phyloP scores from a whole-genome alignment of 2,888 invertebrate species.

The Seira musarum region DNA sequence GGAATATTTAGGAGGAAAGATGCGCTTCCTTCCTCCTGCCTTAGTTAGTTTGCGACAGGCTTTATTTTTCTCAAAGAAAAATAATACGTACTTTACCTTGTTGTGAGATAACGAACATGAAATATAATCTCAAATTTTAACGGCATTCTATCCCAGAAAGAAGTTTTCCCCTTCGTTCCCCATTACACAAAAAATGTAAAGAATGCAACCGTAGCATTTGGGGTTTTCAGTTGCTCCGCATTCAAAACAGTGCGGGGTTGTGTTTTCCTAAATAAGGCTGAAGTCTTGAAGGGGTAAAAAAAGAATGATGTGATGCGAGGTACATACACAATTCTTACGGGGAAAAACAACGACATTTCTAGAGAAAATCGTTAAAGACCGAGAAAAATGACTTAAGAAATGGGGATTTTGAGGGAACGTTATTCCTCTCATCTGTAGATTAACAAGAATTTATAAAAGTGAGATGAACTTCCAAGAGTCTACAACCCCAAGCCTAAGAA shows the following conservation, averaged over 20 bases:
- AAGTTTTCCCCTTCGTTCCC: slow-evolving; percentile 36
- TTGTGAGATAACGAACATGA: slow-evolving; percentile 40
- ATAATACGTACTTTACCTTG: slow-evolving; percentile 34
- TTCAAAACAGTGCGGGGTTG: too few relatives aligned
- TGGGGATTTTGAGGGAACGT: slow-evolving; percentile 34
- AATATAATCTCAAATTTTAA: slow-evolving; percentile 47
- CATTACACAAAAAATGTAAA: slow-evolving; percentile 35
- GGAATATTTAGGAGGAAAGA: too few relatives aligned
- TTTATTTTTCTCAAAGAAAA: slow-evolving; percentile 27
- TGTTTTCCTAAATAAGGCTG: too few relatives aligned
- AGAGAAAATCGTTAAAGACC: slow-evolving; percentile 41
- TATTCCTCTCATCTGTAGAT: slow-evolving; percentile 45
- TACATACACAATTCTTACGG: slow-evolving; percentile 26
- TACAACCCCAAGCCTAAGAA: too few relatives aligned
- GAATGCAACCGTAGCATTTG: slow-evolving; percentile 43
- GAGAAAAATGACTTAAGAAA: slow-evolving; percentile 46
- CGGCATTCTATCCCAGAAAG: slow-evolving; percentile 3
- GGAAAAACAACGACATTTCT: slow-evolving; percentile 30
- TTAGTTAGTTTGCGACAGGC: slow-evolving; percentile 29
- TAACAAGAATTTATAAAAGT: slow-evolving; percentile 46
- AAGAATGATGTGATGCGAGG: background rate
- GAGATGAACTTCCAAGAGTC: slow-evolving; percentile 45
- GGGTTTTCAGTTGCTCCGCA: too few relatives aligned
- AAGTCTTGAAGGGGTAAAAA: slow-evolving; percentile 27
- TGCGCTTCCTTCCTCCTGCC: too few relatives aligned